Percentiles rank a stretch among this genome's conserved stretches.
Evolutionary conservation across 2,888 invertebrate species (phyloP).

Genomic region (Amiota minor): DNA sequence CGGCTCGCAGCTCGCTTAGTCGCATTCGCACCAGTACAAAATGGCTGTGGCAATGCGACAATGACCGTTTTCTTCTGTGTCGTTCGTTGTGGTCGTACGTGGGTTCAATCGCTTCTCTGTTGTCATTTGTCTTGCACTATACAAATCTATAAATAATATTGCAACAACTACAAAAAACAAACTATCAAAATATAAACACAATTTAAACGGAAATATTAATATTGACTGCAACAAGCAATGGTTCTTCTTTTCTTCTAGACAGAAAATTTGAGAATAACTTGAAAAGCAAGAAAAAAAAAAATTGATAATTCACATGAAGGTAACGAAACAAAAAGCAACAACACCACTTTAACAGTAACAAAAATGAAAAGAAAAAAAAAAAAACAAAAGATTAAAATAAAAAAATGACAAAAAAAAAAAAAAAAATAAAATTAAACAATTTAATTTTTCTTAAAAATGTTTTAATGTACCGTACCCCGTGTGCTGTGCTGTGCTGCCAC

Average conservation of each 20-base stretch:
- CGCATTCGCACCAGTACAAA: constrained; percentile 50
- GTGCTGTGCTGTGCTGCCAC: too few species aligned
- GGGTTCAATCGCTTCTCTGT: constrained; percentile 45
- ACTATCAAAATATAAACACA: constrained; percentile 14
- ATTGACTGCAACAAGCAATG: constrained; percentile 13
- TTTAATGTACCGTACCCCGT: too few species aligned
- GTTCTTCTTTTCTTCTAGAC: constrained; percentile 13
- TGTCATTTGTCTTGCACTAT: constrained; percentile 14
- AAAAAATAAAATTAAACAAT: too few species aligned
- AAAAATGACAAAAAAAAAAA: constrained; percentile 38
- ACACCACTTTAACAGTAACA: not conserved
- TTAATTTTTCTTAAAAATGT: too few species aligned
- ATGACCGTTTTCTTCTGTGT: constrained; percentile 56
- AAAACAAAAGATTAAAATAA: constrained; percentile 5
- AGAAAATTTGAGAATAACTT: not conserved
- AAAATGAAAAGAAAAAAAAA: constrained; percentile 7
- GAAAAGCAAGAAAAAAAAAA: constrained; percentile 25
- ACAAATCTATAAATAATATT: constrained; percentile 25
- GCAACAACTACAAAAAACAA: constrained; percentile 16
- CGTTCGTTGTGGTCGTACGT: constrained; percentile 56
- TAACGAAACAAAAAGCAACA: not conserved
- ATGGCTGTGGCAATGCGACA: constrained; percentile 56
- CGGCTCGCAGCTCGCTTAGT: not conserved
- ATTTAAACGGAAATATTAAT: constrained; percentile 1
- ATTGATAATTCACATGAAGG: constrained; percentile 26